Evolutionary conservation across 30 jellyfish, hydroid and myxozoan genomes (phyloP).

Genomic region (Haliclystus octoradiatus): DNA sequence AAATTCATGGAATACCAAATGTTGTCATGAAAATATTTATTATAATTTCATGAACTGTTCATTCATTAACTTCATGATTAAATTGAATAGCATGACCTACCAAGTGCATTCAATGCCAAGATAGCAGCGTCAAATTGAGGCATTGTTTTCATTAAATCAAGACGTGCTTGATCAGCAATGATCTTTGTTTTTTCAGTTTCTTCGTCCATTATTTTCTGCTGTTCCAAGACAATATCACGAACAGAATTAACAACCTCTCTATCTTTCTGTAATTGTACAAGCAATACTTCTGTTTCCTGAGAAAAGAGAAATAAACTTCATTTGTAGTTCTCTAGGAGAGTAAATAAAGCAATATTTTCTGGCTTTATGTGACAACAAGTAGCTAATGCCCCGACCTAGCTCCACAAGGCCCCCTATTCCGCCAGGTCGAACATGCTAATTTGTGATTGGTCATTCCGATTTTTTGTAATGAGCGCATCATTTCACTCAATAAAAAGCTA

Average conservation of each 20-base stretch:
- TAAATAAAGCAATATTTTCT: too few species aligned
- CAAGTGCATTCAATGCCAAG: constrained; percentile 72
- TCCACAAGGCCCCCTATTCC: too few species aligned
- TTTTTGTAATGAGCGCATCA: too few species aligned
- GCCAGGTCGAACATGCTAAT: too few species aligned
- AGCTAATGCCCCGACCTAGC: too few species aligned
- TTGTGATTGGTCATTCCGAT: too few species aligned
- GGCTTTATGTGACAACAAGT: too few species aligned
- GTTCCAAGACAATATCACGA: constrained; percentile 58
- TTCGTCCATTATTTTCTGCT: constrained; percentile 65
- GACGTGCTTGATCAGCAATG: constrained; percentile 66
- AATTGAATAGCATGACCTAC: constrained; percentile 9
- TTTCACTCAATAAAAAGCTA: too few species aligned
- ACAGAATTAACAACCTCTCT: constrained; percentile 59
- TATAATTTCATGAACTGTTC: not conserved
- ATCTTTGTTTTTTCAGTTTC: constrained; percentile 72
- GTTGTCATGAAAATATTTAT: not conserved
- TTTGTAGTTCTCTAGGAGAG: not conserved
- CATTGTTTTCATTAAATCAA: constrained; percentile 53
- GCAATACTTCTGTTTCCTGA: constrained; percentile 65
- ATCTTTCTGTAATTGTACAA: constrained; percentile 64
- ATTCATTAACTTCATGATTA: not conserved
- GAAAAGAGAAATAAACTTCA: not conserved
- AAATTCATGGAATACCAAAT: too few species aligned
- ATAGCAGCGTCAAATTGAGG: constrained; percentile 79